phyloP scores from a whole-genome alignment of 2,113 vertebrate species.

The Montifringilla adamsi region DNA sequence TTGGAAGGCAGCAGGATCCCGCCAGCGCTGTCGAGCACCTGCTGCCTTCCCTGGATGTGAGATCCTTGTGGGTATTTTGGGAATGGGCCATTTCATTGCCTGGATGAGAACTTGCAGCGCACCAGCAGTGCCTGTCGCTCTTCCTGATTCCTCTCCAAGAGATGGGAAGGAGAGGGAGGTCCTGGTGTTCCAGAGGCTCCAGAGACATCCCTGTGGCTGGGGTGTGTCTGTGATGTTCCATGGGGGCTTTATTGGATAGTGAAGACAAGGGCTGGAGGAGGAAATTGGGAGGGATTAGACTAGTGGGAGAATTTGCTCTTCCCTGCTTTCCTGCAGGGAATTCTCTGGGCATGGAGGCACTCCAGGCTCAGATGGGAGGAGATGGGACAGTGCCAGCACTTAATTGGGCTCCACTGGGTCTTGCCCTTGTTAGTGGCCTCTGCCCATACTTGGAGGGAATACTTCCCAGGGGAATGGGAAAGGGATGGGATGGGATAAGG shows the following conservation, averaged over 20 bases:
- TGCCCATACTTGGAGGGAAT: not conserved
- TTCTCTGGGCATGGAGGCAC: accelerated
- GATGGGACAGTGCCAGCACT: not conserved
- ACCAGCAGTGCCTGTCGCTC: not conserved
- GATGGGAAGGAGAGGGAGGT: not conserved
- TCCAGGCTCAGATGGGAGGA: not conserved
- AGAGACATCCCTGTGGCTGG: not conserved
- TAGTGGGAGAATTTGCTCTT: not conserved
- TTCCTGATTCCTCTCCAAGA: accelerated
- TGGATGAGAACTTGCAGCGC: not conserved
- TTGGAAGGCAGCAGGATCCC: not conserved
- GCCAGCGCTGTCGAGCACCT: not conserved
- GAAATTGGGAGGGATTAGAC: not conserved
- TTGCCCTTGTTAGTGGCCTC: not conserved
- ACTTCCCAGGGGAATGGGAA: not conserved
- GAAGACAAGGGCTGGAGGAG: not conserved
- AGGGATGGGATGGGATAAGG: not conserved
- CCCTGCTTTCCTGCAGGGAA: not conserved
- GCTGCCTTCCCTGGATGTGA: not conserved
- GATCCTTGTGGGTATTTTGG: not conserved
- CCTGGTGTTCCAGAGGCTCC: not conserved
- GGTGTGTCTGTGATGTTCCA: accelerated
- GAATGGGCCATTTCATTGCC: not conserved
- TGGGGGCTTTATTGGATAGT: accelerated
- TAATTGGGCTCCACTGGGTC: not conserved